Percentiles rank a stretch among this genome's conserved stretches.
Conservation (phyloP, 2,888 invertebrate species). For the Auanema freiburgensis region DNA sequence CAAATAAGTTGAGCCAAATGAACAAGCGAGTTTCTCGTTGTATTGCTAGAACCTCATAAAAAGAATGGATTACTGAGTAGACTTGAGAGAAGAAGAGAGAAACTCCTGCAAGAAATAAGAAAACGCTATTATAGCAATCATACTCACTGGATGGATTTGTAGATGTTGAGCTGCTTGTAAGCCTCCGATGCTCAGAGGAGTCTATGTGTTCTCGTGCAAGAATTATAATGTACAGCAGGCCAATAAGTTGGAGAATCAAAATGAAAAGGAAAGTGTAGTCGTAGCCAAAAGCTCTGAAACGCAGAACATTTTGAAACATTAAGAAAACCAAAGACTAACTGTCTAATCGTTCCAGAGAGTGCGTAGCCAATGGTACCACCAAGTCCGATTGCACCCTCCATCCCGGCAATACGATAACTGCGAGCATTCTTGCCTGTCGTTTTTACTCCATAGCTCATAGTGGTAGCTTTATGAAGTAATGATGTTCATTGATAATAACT, state of each 20-base stretch:
- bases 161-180: background rate
- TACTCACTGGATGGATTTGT: background rate
- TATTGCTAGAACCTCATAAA: constrained; percentile 34
- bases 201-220: constrained; percentile 26
- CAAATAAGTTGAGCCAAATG: constrained; percentile 44
- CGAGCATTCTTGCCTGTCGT: constrained; percentile 57
- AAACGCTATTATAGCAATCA: no score
- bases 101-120: background rate
- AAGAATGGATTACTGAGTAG: constrained; percentile 24
- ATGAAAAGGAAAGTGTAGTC: constrained; percentile 62
- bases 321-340: constrained; percentile 6
- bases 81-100: background rate
- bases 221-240: constrained; percentile 60
- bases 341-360: constrained; percentile 64
- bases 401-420: constrained; percentile 63
- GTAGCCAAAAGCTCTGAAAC: constrained; percentile 64
- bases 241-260: constrained; percentile 52
- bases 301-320: background rate
- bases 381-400: constrained; percentile 65
- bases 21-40: constrained; percentile 27
- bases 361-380: constrained; percentile 65
- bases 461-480: constrained; percentile 47
- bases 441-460: constrained; percentile 65
- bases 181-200: background rate
- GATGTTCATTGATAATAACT: no score